phyloP scores from a whole-genome alignment of 1,140 invertebrate species.

The Penaeus japonicus region DNA sequence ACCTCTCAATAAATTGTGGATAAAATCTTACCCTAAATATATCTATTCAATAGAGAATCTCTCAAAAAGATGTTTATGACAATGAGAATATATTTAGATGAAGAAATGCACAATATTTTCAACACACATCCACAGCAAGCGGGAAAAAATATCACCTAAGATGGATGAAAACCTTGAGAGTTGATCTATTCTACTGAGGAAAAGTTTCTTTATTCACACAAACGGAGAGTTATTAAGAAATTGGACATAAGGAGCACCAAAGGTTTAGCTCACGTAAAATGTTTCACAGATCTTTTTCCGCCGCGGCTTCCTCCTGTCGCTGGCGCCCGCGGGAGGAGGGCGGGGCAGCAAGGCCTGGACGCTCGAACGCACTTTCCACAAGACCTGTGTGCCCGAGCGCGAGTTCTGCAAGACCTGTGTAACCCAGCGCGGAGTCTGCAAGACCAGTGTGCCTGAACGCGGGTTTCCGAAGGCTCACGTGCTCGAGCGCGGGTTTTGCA shows the following conservation, averaged over 20 bases:
- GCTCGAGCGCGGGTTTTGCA: too few relatives aligned
- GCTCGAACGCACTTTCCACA: too few relatives aligned
- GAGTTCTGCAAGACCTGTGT: too few relatives aligned
- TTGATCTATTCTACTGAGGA: constrained; percentile 45
- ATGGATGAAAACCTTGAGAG: constrained; percentile 39
- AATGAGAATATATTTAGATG: constrained; percentile 47
- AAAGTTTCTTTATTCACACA: constrained; percentile 26
- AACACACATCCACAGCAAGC: constrained; percentile 53
- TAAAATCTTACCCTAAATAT: constrained; percentile 36
- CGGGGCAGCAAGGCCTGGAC: too few relatives aligned
- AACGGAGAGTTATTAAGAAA: constrained; percentile 47
- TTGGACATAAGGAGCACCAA: constrained; percentile 53
- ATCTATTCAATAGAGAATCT: constrained; percentile 41
- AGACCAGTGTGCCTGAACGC: too few relatives aligned
- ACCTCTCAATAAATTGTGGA: not conserved
- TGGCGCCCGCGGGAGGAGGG: too few relatives aligned
- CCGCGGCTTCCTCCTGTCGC: too few relatives aligned
- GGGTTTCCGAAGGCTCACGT: too few relatives aligned
- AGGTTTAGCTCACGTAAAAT: constrained; percentile 19
- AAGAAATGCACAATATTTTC: constrained; percentile 52
- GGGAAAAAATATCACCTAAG: constrained; percentile 44
- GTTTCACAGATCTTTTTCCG: not conserved
- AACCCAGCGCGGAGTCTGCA: too few relatives aligned
- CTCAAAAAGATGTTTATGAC: constrained; percentile 34
- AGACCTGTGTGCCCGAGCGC: too few relatives aligned